Conservation (phyloP, 2,113 vertebrate genomes). For the Bubo blakistoni region DNA sequence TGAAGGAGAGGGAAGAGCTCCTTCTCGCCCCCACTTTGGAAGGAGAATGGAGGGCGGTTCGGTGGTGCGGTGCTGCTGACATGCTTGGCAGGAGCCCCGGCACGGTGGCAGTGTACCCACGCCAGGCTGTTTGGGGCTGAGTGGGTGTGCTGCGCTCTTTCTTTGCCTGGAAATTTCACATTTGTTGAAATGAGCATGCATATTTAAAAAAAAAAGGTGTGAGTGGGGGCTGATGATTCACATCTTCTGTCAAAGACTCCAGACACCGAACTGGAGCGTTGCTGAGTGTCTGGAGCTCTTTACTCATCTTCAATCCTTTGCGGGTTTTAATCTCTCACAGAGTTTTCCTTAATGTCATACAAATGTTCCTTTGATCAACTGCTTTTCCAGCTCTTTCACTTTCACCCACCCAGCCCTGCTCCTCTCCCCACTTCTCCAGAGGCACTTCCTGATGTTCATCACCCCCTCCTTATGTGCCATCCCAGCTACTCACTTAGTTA, state of each 20-base stretch:
- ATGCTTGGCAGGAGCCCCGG: fast-evolving
- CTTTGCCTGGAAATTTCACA: not conserved
- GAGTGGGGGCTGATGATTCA: constrained; percentile 8
- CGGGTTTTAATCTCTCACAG: not conserved
- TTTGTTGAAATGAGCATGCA: constrained; percentile 10
- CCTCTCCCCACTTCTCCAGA: not conserved
- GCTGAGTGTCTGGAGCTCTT: not conserved
- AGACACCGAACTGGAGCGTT: not conserved
- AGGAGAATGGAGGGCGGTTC: fast-evolving
- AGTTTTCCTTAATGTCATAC: not conserved
- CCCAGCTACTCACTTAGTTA: not conserved
- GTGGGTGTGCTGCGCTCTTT: not conserved
- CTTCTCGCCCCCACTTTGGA: not conserved
- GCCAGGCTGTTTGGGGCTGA: not conserved
- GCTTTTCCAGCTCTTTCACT: not conserved
- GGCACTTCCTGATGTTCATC: not conserved
- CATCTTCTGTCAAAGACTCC: constrained; percentile 13
- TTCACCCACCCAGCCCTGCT: not conserved
- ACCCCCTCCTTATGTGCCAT: not conserved
- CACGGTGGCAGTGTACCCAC: fast-evolving
- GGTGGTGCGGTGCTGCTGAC: fast-evolving
- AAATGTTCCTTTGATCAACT: not conserved
- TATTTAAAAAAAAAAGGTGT: not conserved
- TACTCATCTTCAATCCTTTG: not conserved
- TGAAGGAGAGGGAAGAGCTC: not conserved